Conservation (phyloP, 2,888 invertebrate species). For the Metalampra italica region DNA sequence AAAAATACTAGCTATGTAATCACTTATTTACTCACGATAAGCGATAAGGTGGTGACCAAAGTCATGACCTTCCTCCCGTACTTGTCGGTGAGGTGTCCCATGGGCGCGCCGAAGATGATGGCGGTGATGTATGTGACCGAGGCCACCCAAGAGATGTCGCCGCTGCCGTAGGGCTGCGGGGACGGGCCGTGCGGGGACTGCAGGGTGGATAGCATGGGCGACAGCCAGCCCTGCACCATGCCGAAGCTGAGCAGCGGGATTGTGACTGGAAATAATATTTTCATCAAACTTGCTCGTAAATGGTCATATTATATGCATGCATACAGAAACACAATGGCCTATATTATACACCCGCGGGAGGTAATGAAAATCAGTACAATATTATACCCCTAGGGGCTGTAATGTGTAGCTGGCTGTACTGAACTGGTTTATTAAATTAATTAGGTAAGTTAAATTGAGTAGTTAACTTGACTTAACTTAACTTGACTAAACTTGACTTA, state of each 20-base stretch:
- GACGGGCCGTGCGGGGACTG: conserved; percentile 55
- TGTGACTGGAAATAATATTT: conserved; percentile 45
- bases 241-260: conserved; percentile 67
- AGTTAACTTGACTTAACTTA: too few relatives aligned
- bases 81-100: conserved; percentile 64
- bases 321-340: too few relatives aligned
- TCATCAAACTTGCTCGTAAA: too few relatives aligned
- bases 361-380: too few relatives aligned
- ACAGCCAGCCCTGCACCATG: conserved; percentile 71
- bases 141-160: conserved; percentile 64
- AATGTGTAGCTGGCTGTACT: too few relatives aligned
- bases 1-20: too few relatives aligned
- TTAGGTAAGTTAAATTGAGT: too few relatives aligned
- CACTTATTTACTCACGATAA: conserved; percentile 70
- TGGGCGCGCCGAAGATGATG: conserved; percentile 63
- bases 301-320: too few relatives aligned
- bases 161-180: conserved; percentile 44
- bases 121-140: conserved; percentile 71
- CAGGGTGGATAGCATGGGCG: conserved; percentile 65
- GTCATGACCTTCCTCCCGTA: conserved; percentile 68
- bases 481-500: too few relatives aligned
- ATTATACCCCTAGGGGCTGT: too few relatives aligned
- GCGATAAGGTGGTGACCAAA: conserved; percentile 52
- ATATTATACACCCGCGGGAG: too few relatives aligned
- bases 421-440: too few relatives aligned